These are phyloP conservation scores for Aspidapion aeneum DNA, from an alignment of 2,888 invertebrate genomes.

Conservation along the genomic window DNA sequence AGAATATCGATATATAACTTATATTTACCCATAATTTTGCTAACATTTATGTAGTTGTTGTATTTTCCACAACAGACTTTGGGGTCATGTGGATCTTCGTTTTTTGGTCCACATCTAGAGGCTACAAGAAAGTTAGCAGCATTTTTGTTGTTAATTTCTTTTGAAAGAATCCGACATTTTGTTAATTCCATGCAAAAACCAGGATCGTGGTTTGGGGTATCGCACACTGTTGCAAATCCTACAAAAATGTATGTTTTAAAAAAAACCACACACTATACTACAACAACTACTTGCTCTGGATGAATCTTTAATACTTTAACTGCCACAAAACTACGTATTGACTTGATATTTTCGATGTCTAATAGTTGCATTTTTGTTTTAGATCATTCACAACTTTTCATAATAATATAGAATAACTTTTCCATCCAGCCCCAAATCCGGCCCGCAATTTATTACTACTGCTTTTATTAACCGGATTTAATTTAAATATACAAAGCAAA, in stretches of 20 bases:
- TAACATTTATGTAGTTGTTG: slow-evolving; percentile 29
- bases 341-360: background rate
- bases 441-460: too few relatives aligned
- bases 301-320: too few relatives aligned
- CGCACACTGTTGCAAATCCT: slow-evolving; percentile 44
- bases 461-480: too few relatives aligned
- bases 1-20: slow-evolving; percentile 5
- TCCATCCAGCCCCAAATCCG: too few relatives aligned
- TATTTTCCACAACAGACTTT: slow-evolving; percentile 43
- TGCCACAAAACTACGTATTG: too few relatives aligned
- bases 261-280: too few relatives aligned
- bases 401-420: too few relatives aligned
- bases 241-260: too few relatives aligned
- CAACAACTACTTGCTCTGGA: too few relatives aligned
- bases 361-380: background rate
- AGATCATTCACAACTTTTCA: too few relatives aligned
- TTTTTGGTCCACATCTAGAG: slow-evolving; percentile 37
- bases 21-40: slow-evolving; percentile 23
- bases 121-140: slow-evolving; percentile 34
- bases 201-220: slow-evolving; percentile 43
- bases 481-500: too few relatives aligned
- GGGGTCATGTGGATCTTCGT: slow-evolving; percentile 30
- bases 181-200: slow-evolving; percentile 48
- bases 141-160: slow-evolving; percentile 30
- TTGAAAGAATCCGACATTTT: slow-evolving; percentile 44